Percentiles rank a stretch among this genome's conserved stretches.
phyloP scores from a whole-genome alignment of 2,797 vertebrate species.

The Hylomyscus alleni region DNA sequence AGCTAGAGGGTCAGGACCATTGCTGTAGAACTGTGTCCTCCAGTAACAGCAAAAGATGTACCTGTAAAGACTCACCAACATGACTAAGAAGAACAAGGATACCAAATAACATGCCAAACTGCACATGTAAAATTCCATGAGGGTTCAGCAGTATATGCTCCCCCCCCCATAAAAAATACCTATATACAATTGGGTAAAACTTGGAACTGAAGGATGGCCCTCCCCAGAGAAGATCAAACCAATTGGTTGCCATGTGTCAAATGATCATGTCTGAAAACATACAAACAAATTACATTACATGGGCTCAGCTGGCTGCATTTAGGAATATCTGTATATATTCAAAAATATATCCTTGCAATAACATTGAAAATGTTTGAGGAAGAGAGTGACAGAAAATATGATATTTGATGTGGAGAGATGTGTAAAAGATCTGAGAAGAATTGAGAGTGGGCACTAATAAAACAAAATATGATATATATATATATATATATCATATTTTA shows the following conservation, averaged over 20 bases:
- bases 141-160: background rate
- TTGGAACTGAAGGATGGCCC: background rate
- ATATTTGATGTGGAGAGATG: background rate
- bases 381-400: background rate
- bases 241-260: background rate
- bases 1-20: background rate
- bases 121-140: background rate
- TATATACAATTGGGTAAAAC: background rate
- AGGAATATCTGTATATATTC: background rate
- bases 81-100: background rate
- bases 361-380: background rate
- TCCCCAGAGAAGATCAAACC: background rate
- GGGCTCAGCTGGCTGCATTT: background rate
- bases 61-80: too few relatives aligned
- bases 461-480: too few relatives aligned
- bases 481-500: too few relatives aligned
- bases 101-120: background rate
- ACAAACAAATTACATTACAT: background rate
- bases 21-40: background rate
- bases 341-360: background rate
- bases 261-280: background rate
- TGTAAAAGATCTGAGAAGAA: too few relatives aligned
- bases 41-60: background rate
- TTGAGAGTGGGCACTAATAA: too few relatives aligned
- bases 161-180: background rate